These are phyloP conservation scores for Lissonota sp. DNA, from an alignment of 2,888 invertebrate species.

Conservation along the genomic window DNA sequence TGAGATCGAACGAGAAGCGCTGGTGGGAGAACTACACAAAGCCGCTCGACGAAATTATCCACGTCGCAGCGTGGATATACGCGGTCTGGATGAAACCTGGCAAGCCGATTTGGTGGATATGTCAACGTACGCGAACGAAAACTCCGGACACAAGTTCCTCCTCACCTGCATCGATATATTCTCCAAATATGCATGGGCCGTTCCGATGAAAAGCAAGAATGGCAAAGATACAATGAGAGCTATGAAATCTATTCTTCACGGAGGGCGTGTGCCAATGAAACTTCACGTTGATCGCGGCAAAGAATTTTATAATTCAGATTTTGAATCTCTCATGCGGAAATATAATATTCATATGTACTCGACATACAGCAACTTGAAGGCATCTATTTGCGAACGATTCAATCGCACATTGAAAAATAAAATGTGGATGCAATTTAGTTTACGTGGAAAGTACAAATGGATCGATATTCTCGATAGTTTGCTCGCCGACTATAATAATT, in stretches of 20 bases:
- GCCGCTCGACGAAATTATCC: slow-evolving; percentile 78
- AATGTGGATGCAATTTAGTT: slow-evolving; percentile 70
- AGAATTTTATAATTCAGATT: slow-evolving; percentile 62
- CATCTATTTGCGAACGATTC: slow-evolving; percentile 75
- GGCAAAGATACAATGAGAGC: slow-evolving; percentile 39
- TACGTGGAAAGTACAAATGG: slow-evolving; percentile 68
- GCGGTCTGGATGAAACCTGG: slow-evolving; percentile 81
- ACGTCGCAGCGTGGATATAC: slow-evolving; percentile 75
- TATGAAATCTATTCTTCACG: slow-evolving; percentile 35
- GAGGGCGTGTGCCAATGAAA: slow-evolving; percentile 28
- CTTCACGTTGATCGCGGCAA: slow-evolving; percentile 62
- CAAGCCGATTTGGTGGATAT: slow-evolving; percentile 82
- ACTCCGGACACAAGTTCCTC: slow-evolving; percentile 76
- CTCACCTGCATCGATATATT: slow-evolving; percentile 74
- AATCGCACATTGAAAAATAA: slow-evolving; percentile 69
- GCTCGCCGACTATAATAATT: slow-evolving; percentile 65
- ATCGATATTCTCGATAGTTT: slow-evolving; percentile 58
- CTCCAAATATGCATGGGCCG: slow-evolving; percentile 72
- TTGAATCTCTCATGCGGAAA: slow-evolving; percentile 28
- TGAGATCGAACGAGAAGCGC: slow-evolving; percentile 18
- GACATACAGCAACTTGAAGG: slow-evolving; percentile 68
- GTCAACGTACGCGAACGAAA: slow-evolving; percentile 75
- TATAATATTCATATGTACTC: slow-evolving; percentile 40
- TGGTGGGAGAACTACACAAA: too few species aligned
- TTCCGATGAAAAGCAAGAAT: slow-evolving; percentile 75